Percentiles rank a stretch among this genome's conserved stretches.
Evolutionary conservation across 2,113 vertebrate genomes (phyloP).

Genomic region (Lethenteron reissneri): DNA sequence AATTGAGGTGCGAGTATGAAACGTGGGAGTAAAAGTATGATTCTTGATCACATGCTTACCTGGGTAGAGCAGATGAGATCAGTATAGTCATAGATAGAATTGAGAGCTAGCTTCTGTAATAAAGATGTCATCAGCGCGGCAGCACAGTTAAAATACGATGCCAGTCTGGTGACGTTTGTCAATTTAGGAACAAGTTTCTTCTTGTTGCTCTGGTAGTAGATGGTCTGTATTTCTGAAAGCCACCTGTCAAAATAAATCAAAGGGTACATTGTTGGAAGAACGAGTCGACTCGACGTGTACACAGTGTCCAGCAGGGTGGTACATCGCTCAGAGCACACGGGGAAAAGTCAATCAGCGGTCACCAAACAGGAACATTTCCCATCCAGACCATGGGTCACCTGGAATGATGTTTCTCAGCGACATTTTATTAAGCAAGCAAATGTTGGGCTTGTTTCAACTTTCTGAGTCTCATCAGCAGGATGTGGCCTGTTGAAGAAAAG

Average conservation of each 20-base stretch:
- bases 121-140: slow-evolving; percentile 47
- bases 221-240: slow-evolving; percentile 43
- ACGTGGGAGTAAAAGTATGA: not conserved
- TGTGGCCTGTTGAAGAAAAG: too few species aligned
- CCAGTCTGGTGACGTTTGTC: slow-evolving; percentile 23
- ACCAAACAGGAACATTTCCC: too few species aligned
- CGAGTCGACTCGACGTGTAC: too few species aligned
- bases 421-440: too few species aligned
- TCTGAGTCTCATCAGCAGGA: too few species aligned
- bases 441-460: too few species aligned
- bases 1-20: not conserved
- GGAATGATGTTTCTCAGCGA: too few species aligned
- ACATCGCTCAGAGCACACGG: too few species aligned
- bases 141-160: slow-evolving; percentile 42
- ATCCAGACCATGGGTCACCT: too few species aligned
- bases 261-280: too few species aligned
- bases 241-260: slow-evolving; percentile 27
- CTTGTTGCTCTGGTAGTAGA: slow-evolving; percentile 36
- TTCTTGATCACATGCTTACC: slow-evolving; percentile 23
- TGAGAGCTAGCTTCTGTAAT: slow-evolving; percentile 36
- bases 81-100: slow-evolving; percentile 48
- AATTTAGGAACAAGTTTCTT: slow-evolving; percentile 27
- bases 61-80: slow-evolving; percentile 30
- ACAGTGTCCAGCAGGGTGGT: too few species aligned
- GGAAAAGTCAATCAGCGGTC: too few species aligned